These are phyloP conservation scores for Clarias batrachus DNA, from an alignment of 2,113 vertebrate genomes.

Conservation along the genomic window DNA sequence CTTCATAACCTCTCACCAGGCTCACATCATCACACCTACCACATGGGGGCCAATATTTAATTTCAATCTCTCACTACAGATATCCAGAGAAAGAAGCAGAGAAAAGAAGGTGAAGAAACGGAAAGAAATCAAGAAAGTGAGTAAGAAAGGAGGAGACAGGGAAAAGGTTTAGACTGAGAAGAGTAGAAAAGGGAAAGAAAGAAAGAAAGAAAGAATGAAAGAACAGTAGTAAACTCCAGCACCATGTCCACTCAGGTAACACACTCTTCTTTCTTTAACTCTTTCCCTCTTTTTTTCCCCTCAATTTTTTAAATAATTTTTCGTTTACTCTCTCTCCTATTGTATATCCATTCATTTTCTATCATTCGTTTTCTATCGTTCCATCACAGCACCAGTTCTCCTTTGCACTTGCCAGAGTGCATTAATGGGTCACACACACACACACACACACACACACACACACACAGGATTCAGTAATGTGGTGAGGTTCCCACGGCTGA, in stretches of 20 bases:
- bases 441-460: slow-evolving; percentile 5
- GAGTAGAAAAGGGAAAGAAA: background rate
- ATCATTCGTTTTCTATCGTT: background rate
- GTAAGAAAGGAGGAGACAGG: too few relatives aligned
- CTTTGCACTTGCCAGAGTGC: slow-evolving; percentile 20
- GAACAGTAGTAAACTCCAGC: background rate
- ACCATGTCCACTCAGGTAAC: background rate
- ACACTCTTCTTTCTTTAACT: background rate
- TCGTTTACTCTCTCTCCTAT: background rate
- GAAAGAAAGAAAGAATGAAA: background rate
- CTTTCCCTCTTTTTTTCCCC: background rate
- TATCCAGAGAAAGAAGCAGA: too few relatives aligned
- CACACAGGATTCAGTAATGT: slow-evolving; percentile 13
- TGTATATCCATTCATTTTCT: background rate
- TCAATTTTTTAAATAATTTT: background rate
- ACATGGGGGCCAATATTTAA: too few relatives aligned
- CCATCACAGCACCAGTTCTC: slow-evolving; percentile 15
- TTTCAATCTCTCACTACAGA: too few relatives aligned
- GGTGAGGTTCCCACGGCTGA: slow-evolving; percentile 22
- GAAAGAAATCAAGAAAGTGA: too few relatives aligned
- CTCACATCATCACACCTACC: too few relatives aligned
- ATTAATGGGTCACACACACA: slow-evolving; percentile 1
- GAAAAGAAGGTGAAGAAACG: too few relatives aligned
- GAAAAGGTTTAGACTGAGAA: too few relatives aligned
- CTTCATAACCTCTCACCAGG: too few relatives aligned